Conservation (phyloP, 2,797 vertebrate genomes). For the Oreonectes daqikongensis region DNA sequence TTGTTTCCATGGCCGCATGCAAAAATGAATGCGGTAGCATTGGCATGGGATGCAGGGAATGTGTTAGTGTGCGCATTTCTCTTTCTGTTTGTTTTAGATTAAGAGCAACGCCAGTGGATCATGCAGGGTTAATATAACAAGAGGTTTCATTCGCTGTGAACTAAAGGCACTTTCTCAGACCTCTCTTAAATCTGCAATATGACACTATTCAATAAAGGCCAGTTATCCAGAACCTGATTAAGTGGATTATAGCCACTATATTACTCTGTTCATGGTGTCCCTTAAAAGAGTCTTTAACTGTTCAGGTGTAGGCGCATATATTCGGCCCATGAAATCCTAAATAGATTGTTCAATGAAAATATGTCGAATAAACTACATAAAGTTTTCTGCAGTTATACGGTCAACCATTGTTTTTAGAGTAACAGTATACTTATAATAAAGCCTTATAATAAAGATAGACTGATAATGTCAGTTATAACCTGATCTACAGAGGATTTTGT, state of each 20-base stretch:
- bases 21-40: conserved; percentile 67
- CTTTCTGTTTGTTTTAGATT: conserved; percentile 44
- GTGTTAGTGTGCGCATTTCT: conserved; percentile 70
- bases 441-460: conserved; percentile 22
- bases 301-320: not conserved
- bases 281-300: not conserved
- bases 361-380: not conserved
- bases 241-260: not conserved
- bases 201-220: conserved; percentile 6
- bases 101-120: conserved; percentile 11
- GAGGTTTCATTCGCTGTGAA: conserved; percentile 6
- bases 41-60: conserved; percentile 74
- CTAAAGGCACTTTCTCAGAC: not conserved
- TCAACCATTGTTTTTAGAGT: conserved; percentile 15
- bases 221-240: not conserved
- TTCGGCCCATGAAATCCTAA: not conserved
- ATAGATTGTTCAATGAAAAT: conserved; percentile 7
- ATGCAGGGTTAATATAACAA: conserved; percentile 23
- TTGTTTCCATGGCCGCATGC: conserved; percentile 69
- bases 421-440: too few species aligned
- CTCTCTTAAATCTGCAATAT: conserved; percentile 15
- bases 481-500: not conserved
- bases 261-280: not conserved
- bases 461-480: not conserved
- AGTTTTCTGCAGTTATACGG: not conserved